Percentiles rank a stretch among this genome's conserved stretches.
phyloP scores from a whole-genome alignment of 2,797 vertebrate genomes.

The Selene dorsalis region DNA sequence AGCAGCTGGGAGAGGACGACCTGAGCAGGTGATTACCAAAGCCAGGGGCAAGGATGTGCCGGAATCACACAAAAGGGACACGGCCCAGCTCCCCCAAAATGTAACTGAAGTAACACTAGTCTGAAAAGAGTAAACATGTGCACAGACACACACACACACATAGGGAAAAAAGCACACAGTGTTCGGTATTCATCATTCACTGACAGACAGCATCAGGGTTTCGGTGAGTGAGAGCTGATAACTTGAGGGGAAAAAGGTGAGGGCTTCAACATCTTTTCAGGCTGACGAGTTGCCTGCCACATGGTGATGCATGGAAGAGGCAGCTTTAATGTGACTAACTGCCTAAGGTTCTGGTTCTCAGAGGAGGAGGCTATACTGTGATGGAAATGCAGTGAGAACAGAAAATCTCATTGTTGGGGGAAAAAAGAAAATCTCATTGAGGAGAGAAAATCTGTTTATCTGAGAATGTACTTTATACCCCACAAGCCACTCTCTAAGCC shows the following conservation, averaged over 20 bases:
- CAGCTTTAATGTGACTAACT: conserved; percentile 64
- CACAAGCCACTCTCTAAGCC: conserved; percentile 13
- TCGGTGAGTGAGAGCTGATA: conserved; percentile 55
- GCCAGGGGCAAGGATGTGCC: conserved; percentile 40
- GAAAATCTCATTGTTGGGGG: not conserved
- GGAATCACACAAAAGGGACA: conserved; percentile 32
- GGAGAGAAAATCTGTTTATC: conserved; percentile 52
- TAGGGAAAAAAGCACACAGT: not conserved
- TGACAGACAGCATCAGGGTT: conserved; percentile 52
- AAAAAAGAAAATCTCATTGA: conserved; percentile 41
- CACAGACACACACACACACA: conserved; percentile 7
- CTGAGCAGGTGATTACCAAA: conserved; percentile 59
- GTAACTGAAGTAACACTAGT: conserved; percentile 23
- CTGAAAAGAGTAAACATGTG: conserved; percentile 16
- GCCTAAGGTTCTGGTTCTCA: conserved; percentile 45
- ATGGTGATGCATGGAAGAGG: conserved; percentile 59
- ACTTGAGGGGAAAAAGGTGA: conserved; percentile 47
- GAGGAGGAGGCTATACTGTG: conserved; percentile 36
- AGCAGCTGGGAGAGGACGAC: conserved; percentile 73
- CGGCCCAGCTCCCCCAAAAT: conserved; percentile 23
- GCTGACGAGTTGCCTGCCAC: conserved; percentile 48
- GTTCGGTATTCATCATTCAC: conserved; percentile 42
- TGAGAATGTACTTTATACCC: conserved; percentile 9
- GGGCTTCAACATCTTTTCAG: conserved; percentile 43
- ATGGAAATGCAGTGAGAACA: conserved; percentile 52